Base-by-base conservation (phyloP, 2,113 vertebrate species). In the Dipodomys stephensi region DNA sequence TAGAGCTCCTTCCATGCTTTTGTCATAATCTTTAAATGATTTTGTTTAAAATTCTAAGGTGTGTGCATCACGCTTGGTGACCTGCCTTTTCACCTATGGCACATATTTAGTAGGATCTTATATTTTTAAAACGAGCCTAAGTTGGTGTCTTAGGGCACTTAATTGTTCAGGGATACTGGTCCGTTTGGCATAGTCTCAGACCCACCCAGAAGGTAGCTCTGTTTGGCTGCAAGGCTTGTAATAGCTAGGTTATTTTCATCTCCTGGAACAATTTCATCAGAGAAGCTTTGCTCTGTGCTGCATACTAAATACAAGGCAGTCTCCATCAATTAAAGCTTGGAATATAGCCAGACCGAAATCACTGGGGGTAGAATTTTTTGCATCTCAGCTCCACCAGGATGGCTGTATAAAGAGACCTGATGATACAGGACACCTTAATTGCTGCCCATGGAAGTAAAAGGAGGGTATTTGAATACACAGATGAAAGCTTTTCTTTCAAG, bases 321-420 rank as follows among this genome's bases (percentile, higher is more conserved):
- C 90, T 92, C 83, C 83, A 90, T 92, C 92, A 96, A 95, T 97
- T 95, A 97, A 95, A 32, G 30, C 46, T 94, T 97, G 96, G 94
- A 95, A 92, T 67, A 46, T 95, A 57, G 96, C 97, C 96, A 96
- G 85, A 88, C 72, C 85, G 88, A 93, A 94, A 95, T 92, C 95
- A 93, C 93, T 80, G 22, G 87, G 91, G 92, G 92, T 95, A 93
- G 90, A 94, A 94, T 39, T 80, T 85, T 88, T 92, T 94, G 85
- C 88, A 92, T 94, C 53, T 88, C 67, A 83, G 87, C 95, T 96
- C 93, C 90, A 65, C 39, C 60, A 12, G 85, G 67, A 96, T 86
- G 71, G 39, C 39, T 49, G 28, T 72, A 83, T 82, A 93, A 96
- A 95, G 46, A 92, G 53, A 86, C 65, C 23, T 86, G 90, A 95